A percentile compares a stretch with the other conserved stretches of the same genome.
Evolutionary conservation across 2,888 invertebrate genomes (phyloP).

Genomic region (Nysson spinosus): DNA sequence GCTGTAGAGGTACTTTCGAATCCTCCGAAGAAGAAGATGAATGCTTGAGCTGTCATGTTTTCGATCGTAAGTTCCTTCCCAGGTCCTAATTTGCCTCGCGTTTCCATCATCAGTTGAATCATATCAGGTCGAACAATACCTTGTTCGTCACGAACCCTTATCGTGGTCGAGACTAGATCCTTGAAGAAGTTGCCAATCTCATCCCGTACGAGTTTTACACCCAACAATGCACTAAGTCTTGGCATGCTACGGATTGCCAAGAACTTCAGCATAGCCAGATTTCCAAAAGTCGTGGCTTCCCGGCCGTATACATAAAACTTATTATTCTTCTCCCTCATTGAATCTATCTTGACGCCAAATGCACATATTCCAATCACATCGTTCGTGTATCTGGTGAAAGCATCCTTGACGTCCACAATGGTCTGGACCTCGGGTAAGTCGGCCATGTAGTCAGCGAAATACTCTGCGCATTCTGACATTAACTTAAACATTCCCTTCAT

Average conservation of each 20-base stretch:
- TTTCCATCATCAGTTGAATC: slow-evolving; percentile 80
- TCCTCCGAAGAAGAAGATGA: slow-evolving; percentile 70
- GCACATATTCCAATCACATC: slow-evolving; percentile 69
- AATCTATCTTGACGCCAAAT: slow-evolving; percentile 67
- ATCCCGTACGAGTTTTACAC: slow-evolving; percentile 34
- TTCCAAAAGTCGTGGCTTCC: slow-evolving; percentile 39
- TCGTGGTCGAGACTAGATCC: slow-evolving; percentile 46
- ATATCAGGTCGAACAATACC: slow-evolving; percentile 78
- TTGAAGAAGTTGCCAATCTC: slow-evolving; percentile 45
- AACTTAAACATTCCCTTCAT: slow-evolving; percentile 57
- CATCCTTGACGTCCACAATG: slow-evolving; percentile 68
- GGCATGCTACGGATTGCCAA: slow-evolving; percentile 38
- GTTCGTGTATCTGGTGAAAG: slow-evolving; percentile 62
- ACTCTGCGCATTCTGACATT: slow-evolving; percentile 53
- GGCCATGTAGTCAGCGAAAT: slow-evolving; percentile 40
- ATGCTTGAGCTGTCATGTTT: slow-evolving; percentile 78
- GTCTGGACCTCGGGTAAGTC: slow-evolving; percentile 16
- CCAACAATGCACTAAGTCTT: slow-evolving; percentile 17
- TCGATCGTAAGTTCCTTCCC: slow-evolving; percentile 54
- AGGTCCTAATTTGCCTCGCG: slow-evolving; percentile 37
- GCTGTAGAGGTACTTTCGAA: slow-evolving; percentile 65
- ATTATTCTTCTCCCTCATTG: slow-evolving; percentile 65
- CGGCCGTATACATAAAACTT: slow-evolving; percentile 65
- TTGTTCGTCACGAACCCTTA: slow-evolving; percentile 53
- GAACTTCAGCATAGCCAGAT: slow-evolving; percentile 19